Base-by-base conservation (phyloP, 2,888 invertebrate species). In the Tenthredo scrophulariae region DNA sequence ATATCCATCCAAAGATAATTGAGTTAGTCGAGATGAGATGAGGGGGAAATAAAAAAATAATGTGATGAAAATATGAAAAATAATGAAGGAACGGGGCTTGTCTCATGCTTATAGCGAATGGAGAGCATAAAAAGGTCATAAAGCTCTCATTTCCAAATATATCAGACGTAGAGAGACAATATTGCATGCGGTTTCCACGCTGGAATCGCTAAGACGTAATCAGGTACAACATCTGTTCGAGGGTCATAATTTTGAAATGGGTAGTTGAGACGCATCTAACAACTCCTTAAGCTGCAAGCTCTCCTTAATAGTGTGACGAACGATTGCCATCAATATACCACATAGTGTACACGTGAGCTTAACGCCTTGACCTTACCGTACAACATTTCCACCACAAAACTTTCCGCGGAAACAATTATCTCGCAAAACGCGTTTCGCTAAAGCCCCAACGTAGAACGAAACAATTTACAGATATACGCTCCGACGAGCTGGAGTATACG, bases 391-490 rank as follows among this genome's bases (percentile, higher is more conserved):
- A 33, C 13, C 15, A 6, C 4, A 0, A n/a, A 22, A 37, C 33
- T 70, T n/a, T 70, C 6, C 33, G 7, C 70, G 70, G 70, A 40
- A 72, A 37, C 70, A 72, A 72, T 72, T 40, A 72, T 72, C 70
- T 22, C 29, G 70, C 29, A 37, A 72, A 72, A 72, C 70, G 40
- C 18, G 40, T 3, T n/a, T 29, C 37, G 15, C 70, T 7, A 72
- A 72, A 72, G 29, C 37, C 40, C 40, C 15, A 37, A 29, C n/a
- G 40, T n/a, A 2, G 40, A 72, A n/a, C n/a, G 62, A 62, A 62
- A 37, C 37, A 37, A 33, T n/a, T 72, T 40, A 40, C 70, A 10
- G 29, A 72, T 72, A 26, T 33, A 67, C 33, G 33, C 67, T 26
- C 33, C 33, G 15, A 18, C 54, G n/a, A 54, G 54, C n/a, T n/a